phyloP scores from a whole-genome alignment of 2,888 invertebrate genomes.

The Arenicola marina region DNA sequence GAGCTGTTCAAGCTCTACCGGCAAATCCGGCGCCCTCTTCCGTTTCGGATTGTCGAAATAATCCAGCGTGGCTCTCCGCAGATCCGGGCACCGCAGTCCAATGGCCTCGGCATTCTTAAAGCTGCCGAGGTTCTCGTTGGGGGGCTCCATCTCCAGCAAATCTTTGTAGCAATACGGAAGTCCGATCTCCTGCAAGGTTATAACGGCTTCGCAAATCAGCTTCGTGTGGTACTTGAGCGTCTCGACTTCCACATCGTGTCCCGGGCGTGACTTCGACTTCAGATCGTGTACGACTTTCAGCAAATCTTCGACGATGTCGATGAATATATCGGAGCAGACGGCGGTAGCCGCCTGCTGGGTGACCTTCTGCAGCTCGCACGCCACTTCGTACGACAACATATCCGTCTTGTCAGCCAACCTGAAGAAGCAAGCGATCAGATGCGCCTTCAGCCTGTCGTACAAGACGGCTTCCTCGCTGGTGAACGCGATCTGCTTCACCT shows the following conservation, averaged over 20 bases:
- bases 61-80: neutral
- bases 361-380: too few relatives aligned
- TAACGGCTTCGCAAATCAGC: slow-evolving; percentile 33
- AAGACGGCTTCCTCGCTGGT: slow-evolving; percentile 35
- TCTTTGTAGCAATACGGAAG: slow-evolving; percentile 33
- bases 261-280: too few relatives aligned
- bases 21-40: neutral
- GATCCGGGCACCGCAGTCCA: slow-evolving; percentile 8
- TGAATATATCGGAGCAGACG: too few relatives aligned
- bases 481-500: slow-evolving; percentile 17
- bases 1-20: neutral
- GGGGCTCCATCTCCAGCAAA: slow-evolving; percentile 19
- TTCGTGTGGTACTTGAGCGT: slow-evolving; percentile 32
- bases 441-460: slow-evolving; percentile 33
- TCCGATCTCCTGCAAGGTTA: slow-evolving; percentile 35
- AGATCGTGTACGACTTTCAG: too few relatives aligned
- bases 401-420: too few relatives aligned
- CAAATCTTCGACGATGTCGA: too few relatives aligned
- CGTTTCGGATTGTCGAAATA: neutral
- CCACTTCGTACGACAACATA: too few relatives aligned
- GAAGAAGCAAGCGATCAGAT: slow-evolving; percentile 40
- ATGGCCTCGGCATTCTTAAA: slow-evolving; percentile 15
- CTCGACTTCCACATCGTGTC: slow-evolving; percentile 26
- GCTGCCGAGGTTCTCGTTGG: neutral
- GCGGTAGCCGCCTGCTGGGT: too few relatives aligned